A percentile compares a stretch with the other conserved stretches of the same genome.
Evolutionary conservation across 2,113 vertebrate species (phyloP).

Genomic region (Chunga burmeisteri): DNA sequence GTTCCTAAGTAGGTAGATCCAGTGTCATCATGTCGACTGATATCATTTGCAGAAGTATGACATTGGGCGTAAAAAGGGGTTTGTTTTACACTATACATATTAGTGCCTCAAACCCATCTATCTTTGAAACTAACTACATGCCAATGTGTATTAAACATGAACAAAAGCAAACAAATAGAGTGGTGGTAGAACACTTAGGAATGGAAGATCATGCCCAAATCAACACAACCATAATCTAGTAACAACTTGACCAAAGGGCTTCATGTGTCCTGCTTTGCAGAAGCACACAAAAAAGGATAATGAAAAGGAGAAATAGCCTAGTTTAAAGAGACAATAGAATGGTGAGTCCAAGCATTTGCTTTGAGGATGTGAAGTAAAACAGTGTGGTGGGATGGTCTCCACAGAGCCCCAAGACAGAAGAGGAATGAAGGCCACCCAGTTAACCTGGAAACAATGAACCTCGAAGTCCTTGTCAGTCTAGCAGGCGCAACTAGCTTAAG

Average conservation of each 20-base stretch:
- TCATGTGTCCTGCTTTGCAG: neutral
- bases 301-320: neutral
- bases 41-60: neutral
- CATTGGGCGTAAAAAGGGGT: neutral
- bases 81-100: neutral
- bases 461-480: slow-evolving; percentile 32
- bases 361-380: slow-evolving; percentile 51
- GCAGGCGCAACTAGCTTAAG: neutral
- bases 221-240: neutral
- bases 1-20: neutral
- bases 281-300: neutral
- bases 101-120: neutral
- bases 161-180: neutral
- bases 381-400: slow-evolving; percentile 17
- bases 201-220: neutral
- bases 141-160: neutral
- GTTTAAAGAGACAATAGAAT: slow-evolving; percentile 22
- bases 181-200: neutral
- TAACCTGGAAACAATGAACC: slow-evolving; percentile 60
- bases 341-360: slow-evolving; percentile 39
- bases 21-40: neutral
- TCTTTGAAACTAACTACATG: neutral
- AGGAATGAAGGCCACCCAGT: slow-evolving; percentile 54
- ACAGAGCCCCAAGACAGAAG: slow-evolving; percentile 17
- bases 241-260: neutral